Base-by-base conservation (phyloP, 1,140 invertebrate species). In the Vanessa atalanta region DNA sequence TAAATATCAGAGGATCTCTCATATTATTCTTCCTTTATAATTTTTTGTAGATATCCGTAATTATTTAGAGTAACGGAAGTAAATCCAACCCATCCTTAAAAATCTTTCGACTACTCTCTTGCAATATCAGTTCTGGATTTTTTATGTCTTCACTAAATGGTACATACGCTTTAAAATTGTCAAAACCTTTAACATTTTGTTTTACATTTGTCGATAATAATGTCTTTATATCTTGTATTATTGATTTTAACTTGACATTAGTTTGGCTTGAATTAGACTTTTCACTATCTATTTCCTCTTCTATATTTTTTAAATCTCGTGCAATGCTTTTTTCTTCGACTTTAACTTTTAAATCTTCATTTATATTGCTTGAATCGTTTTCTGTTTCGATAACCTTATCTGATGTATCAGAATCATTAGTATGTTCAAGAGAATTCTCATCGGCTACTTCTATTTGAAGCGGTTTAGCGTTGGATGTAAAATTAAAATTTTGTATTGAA, bases 121-220 rank as follows among this genome's bases (percentile, higher is more conserved):
- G 67, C 23, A 74, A 43, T 43, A 9, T 65, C 15, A 71, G 72
- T 55, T 72, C 70, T 3, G 75, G 67, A 55, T 74, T 69, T 13
- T 61, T 31, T 16, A 82, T 66, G 76, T 74, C 76, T 53, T 82
- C 80, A 70, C 72, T 82, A 68, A 82, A 70, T 11, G 80, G 80
- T 23, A 82, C 72, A 50, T 82, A 82, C 0, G 5, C 31, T 43
- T 72, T 71, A 75, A 37, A 69, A 75, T 15, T 70, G 5, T n/a
- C 72, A 57, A 61, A 26, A 5, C 37, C 37, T 43, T 66, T 26
- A 0, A 63, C 37, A 73, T 16, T 66, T 50, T n/a, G 47, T 16
- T 20, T 70, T 16, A 11, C 74, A 51, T 13, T 31, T 64, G 47
- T 77, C 65, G 26, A 79, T 63, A 55, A 77, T 65, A 14, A 51